Conservation (phyloP, 2,888 invertebrate species). For the Cephus sareptanus region DNA sequence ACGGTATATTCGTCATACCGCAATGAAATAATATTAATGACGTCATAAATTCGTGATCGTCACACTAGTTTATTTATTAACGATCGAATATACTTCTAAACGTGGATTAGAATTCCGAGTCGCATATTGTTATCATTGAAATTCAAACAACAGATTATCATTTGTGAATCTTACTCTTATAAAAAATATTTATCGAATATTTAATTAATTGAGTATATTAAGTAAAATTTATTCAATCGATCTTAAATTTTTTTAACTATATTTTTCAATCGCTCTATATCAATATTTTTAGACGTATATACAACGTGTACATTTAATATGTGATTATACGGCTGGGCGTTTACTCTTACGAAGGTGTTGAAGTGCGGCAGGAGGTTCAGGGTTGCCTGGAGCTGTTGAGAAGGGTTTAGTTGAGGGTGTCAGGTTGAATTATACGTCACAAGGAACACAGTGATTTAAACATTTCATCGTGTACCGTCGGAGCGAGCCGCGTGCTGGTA, state of each 20-base stretch:
- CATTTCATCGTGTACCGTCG: background rate
- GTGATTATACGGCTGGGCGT: background rate
- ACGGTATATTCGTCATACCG: background rate
- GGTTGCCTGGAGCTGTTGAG: constrained; percentile 49
- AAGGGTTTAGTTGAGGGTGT: constrained; percentile 53
- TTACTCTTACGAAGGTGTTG: constrained; percentile 48
- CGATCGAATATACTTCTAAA: background rate
- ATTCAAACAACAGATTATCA: background rate
- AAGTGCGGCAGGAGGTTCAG: constrained; percentile 49
- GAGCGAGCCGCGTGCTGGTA: background rate
- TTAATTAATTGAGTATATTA: background rate
- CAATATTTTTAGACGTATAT: background rate
- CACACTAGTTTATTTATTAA: background rate
- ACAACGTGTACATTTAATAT: constrained; percentile 25
- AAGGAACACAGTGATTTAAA: constrained; percentile 42
- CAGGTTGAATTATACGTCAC: constrained; percentile 49
- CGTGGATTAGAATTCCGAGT: background rate
- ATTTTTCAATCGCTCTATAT: background rate
- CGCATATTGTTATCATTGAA: background rate
- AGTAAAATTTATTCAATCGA: background rate
- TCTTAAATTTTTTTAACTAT: background rate
- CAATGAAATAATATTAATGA: constrained; percentile 4
- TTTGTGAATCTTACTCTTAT: background rate
- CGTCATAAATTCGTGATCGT: background rate
- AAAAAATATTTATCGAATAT: background rate